These are phyloP conservation scores for Palloptera scutellata DNA, from an alignment of 2,888 invertebrate genomes.

Conservation along the genomic window DNA sequence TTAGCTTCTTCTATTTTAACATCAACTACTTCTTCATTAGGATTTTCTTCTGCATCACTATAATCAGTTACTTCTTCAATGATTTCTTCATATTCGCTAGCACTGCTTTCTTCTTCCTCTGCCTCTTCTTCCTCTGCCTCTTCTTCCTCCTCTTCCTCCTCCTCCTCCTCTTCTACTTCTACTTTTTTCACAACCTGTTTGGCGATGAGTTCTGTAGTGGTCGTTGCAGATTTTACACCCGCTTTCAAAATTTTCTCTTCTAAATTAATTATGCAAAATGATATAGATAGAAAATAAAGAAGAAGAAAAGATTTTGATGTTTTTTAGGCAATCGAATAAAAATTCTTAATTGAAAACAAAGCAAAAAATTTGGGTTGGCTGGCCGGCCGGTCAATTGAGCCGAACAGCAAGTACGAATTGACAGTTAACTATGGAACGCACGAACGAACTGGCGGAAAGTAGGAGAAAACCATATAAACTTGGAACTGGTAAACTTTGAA, in stretches of 20 bases:
- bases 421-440: too few species aligned
- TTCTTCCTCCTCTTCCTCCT: not conserved
- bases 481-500: too few species aligned
- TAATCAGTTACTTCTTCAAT: slow-evolving; percentile 62
- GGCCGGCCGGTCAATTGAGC: too few species aligned
- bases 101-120: slow-evolving; percentile 49
- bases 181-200: slow-evolving; percentile 26
- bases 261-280: slow-evolving; percentile 41
- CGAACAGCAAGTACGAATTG: too few species aligned
- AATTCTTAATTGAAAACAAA: too few species aligned
- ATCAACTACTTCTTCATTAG: slow-evolving; percentile 36
- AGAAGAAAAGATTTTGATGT: too few species aligned
- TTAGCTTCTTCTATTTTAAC: slow-evolving; percentile 28
- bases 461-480: too few species aligned
- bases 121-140: slow-evolving; percentile 38
- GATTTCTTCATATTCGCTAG: slow-evolving; percentile 62
- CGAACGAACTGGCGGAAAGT: too few species aligned
- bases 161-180: slow-evolving; percentile 28
- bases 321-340: not conserved
- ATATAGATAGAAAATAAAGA: slow-evolving; percentile 37
- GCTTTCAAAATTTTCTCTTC: slow-evolving; percentile 61
- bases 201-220: slow-evolving; percentile 16
- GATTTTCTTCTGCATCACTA: slow-evolving; percentile 47
- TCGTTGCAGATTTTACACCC: slow-evolving; percentile 57
- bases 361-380: too few species aligned